phyloP scores from a whole-genome alignment of 1,140 invertebrate genomes.

The Tachypleus tridentatus region DNA sequence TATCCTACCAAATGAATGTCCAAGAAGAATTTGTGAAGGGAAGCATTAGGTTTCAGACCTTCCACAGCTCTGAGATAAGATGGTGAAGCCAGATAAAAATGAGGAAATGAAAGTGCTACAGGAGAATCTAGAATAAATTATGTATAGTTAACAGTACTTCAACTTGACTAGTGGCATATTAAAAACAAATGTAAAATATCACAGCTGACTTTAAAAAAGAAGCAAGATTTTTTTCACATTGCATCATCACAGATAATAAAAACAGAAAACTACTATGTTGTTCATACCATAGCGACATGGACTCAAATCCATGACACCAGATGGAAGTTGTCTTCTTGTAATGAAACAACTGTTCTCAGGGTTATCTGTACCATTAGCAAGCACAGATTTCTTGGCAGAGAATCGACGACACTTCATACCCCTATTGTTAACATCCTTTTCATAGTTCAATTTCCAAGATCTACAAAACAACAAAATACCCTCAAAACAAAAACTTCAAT shows the following conservation, averaged over 20 bases:
- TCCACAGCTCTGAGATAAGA: conserved; percentile 5
- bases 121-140: conserved; percentile 32
- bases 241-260: no score
- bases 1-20: conserved; percentile 10
- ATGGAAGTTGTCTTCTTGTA: not conserved
- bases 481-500: no score
- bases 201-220: no score
- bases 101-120: conserved; percentile 57
- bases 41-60: conserved; percentile 6
- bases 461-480: conserved; percentile 3
- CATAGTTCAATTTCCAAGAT: conserved; percentile 11
- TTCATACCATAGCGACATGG: conserved; percentile 11
- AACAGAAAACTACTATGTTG: no score
- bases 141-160: no score
- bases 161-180: no score
- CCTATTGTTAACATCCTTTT: conserved; percentile 4
- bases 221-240: no score
- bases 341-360: conserved; percentile 12
- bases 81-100: conserved; percentile 61
- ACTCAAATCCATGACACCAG: conserved; percentile 12
- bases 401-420: conserved; percentile 13
- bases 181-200: no score
- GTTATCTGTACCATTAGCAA: conserved; percentile 15
- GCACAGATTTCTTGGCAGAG: not conserved
- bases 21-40: conserved; percentile 1